These are phyloP conservation scores for Poeciliopsis presidionis DNA, from an alignment of 2,797 vertebrate genomes.

Conservation along the genomic window DNA sequence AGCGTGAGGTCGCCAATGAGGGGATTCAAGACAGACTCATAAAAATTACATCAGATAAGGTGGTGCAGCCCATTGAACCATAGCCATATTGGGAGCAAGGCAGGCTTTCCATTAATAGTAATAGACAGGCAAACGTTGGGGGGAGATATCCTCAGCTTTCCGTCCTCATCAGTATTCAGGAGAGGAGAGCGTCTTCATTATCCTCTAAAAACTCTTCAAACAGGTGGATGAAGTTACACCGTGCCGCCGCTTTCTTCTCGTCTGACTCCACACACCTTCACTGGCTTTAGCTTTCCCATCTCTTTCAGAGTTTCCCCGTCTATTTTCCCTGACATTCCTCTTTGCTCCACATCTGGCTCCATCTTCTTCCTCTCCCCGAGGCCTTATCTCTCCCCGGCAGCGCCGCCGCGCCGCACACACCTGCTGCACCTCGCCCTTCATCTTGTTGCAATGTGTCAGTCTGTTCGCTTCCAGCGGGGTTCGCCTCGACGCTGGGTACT, in stretches of 20 bases:
- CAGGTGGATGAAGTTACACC: slow-evolving; percentile 37
- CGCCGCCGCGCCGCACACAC: slow-evolving; percentile 27
- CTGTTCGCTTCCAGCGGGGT: slow-evolving; percentile 43
- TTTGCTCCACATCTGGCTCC: slow-evolving; percentile 55
- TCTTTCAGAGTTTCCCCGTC: not conserved
- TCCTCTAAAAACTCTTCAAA: slow-evolving; percentile 49
- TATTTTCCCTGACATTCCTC: slow-evolving; percentile 42
- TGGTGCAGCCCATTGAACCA: slow-evolving; percentile 57
- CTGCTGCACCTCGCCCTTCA: slow-evolving; percentile 41
- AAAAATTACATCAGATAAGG: slow-evolving; percentile 68
- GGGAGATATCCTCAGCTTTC: slow-evolving; percentile 47
- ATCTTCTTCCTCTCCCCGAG: slow-evolving; percentile 44
- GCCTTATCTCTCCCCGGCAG: slow-evolving; percentile 60
- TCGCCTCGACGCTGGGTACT: slow-evolving; percentile 56
- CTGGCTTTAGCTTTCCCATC: slow-evolving; percentile 15
- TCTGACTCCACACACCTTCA: slow-evolving; percentile 18
- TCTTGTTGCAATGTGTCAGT: slow-evolving; percentile 54
- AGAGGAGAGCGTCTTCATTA: slow-evolving; percentile 41
- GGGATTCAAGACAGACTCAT: slow-evolving; percentile 58
- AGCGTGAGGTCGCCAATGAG: slow-evolving; percentile 38
- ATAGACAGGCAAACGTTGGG: slow-evolving; percentile 46
- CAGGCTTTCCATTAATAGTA: slow-evolving; percentile 58
- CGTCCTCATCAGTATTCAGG: slow-evolving; percentile 51
- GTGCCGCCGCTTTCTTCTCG: slow-evolving; percentile 19
- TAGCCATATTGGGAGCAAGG: slow-evolving; percentile 52